Evolutionary conservation across 1,140 invertebrate genomes (phyloP), one percentile per base, ranked within the genome.

Genomic region (Drosophila burlai): DNA sequence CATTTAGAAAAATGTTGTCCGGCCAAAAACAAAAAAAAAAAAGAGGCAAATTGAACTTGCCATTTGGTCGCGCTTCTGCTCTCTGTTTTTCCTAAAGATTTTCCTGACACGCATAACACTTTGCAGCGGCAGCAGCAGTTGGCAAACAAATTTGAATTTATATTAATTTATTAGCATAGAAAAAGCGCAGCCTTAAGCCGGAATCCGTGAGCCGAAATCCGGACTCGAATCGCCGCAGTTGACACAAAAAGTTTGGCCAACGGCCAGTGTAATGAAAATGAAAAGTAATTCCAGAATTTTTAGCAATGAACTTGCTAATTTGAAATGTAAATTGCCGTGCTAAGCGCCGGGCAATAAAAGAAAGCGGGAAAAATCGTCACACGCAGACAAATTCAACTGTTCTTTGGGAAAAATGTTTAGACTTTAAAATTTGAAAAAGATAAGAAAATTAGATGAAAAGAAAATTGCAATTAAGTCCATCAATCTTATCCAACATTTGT

Each of bases 141-240:
- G 85, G 85, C 85, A 85, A 90, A 89, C 85, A 89, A 89, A 89
- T 89, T 89, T 89, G 85, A 90, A 90, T 90, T 90, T 90, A 90
- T 90, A 90, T 90, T 90, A 90, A 90, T 90, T 90, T 90, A 90
- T 90, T 90, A 90, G 85, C 85, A 90, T 90, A 90, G 85, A 71
- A 79, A 84, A 89, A 90, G 78, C 84, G 84, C 84, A 87, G 83
- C 74, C 62, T 59, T 18, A 52, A 54, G 50, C 31, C 31, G 50
- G 31, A 36, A 15, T 54, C 50, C 34, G 52, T 16, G 34, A 38
- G 34, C 52, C 34, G 52, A 55, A 55, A 24, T 55, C 66, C 73
- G 60, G 60, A 61, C 65, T 63, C 49, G 57, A 67, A 49, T 61
- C 62, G 47, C 62, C 46, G 76, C 64, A 82, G 62, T 81, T 81